Percentiles rank a stretch among this genome's conserved stretches.
phyloP scores from a whole-genome alignment of 2,888 invertebrate genomes.

The Unio delphinus region DNA sequence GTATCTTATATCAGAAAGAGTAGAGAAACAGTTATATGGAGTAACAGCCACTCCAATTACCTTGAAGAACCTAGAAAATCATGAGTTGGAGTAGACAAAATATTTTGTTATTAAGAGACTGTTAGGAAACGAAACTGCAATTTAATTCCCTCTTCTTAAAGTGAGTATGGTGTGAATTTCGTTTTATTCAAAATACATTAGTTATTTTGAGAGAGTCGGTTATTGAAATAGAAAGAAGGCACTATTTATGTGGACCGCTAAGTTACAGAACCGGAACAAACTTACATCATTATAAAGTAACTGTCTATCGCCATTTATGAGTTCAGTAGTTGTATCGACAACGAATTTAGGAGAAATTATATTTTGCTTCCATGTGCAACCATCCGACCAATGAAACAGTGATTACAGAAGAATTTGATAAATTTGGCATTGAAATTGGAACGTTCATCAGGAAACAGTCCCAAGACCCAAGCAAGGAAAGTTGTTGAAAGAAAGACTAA shows the following conservation, averaged over 20 bases:
- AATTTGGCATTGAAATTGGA: no score
- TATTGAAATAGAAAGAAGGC: slow-evolving; percentile 12
- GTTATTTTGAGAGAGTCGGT: slow-evolving; percentile 17
- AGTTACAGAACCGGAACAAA: slow-evolving; percentile 16
- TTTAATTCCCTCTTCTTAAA: slow-evolving; percentile 9
- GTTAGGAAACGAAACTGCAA: slow-evolving; percentile 9
- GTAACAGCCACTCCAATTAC: slow-evolving; percentile 9
- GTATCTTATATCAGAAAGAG: no score
- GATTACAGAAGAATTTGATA: slow-evolving; percentile 3
- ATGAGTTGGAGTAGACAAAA: no score
- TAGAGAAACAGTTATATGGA: no score
- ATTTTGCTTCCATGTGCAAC: slow-evolving; percentile 32
- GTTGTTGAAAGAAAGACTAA: no score
- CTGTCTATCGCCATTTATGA: slow-evolving; percentile 17
- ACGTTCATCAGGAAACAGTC: no score
- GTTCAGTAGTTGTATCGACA: slow-evolving; percentile 14
- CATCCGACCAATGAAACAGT: slow-evolving; percentile 27
- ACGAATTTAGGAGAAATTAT: slow-evolving; percentile 14
- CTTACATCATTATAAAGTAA: slow-evolving; percentile 28
- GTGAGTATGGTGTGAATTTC: no score
- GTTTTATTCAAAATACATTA: neutral
- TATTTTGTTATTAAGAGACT: slow-evolving; percentile 5
- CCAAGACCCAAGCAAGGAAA: no score
- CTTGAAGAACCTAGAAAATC: slow-evolving; percentile 5
- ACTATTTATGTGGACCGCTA: slow-evolving; percentile 13